phyloP scores from a whole-genome alignment of 1,140 invertebrate species.

The Belonocnema kinseyi region DNA sequence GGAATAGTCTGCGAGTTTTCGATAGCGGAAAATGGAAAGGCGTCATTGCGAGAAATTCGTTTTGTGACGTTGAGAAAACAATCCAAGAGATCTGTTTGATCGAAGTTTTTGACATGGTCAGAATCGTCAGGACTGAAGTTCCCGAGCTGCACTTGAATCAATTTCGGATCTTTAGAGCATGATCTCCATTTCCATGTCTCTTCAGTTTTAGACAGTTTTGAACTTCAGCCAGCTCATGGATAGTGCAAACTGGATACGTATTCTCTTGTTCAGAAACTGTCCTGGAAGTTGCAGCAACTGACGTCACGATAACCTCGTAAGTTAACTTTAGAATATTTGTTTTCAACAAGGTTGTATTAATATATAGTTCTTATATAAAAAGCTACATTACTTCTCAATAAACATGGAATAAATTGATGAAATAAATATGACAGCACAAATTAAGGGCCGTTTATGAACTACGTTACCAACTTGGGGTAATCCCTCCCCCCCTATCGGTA shows the following conservation, averaged over 20 bases:
- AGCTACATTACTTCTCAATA: too few relatives aligned
- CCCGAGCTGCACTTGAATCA: neutral
- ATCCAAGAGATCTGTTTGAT: neutral
- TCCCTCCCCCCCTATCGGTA: too few relatives aligned
- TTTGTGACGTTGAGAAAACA: neutral
- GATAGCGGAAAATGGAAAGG: neutral
- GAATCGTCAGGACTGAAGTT: conserved; percentile 6
- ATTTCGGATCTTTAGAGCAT: neutral
- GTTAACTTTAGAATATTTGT: neutral
- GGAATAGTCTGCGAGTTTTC: neutral
- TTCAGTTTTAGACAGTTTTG: conserved; percentile 12
- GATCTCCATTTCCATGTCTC: neutral
- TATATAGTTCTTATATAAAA: too few relatives aligned
- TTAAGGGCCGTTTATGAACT: too few relatives aligned
- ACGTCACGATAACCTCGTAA: neutral
- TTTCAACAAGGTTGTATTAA: neutral
- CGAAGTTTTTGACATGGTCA: conserved; percentile 3
- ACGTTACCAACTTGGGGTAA: too few relatives aligned
- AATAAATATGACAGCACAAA: too few relatives aligned
- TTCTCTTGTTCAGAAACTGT: conserved; percentile 1
- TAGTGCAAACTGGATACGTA: neutral
- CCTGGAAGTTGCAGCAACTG: neutral
- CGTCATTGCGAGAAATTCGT: neutral
- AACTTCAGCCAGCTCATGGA: conserved; percentile 19
- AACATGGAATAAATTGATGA: too few relatives aligned